Conservation (phyloP, 2,113 vertebrate genomes). For the Garra rufa region DNA sequence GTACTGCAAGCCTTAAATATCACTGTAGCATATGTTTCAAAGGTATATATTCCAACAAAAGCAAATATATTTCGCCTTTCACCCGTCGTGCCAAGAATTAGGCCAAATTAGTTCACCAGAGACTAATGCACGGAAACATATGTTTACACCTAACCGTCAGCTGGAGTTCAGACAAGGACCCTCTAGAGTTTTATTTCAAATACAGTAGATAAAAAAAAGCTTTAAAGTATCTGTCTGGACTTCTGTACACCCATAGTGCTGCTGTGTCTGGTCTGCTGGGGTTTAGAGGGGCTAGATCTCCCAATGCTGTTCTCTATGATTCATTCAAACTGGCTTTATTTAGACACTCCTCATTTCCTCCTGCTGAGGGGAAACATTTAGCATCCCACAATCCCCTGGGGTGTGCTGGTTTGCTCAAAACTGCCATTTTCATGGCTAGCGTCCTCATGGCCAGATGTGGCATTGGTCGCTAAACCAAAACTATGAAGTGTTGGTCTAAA, state of each 20-base stretch:
- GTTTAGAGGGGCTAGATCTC: conserved; percentile 23
- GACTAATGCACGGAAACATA: conserved; percentile 24
- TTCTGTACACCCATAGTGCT: background rate
- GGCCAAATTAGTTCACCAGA: conserved; percentile 36
- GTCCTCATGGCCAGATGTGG: conserved; percentile 26
- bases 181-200: background rate
- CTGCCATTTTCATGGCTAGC: background rate
- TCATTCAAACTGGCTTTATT: conserved; percentile 53
- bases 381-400: conserved; percentile 42
- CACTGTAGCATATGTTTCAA: conserved; percentile 32
- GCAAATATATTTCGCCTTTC: conserved; percentile 34
- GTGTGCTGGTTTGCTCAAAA: conserved; percentile 37
- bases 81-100: background rate
- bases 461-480: conserved; percentile 15
- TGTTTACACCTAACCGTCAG: background rate
- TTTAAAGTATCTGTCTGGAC: conserved; percentile 15
- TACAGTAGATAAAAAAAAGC: background rate
- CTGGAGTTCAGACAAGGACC: conserved; percentile 1
- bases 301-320: conserved; percentile 20
- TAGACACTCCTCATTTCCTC: conserved; percentile 56
- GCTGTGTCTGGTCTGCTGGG: conserved; percentile 40
- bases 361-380: conserved; percentile 35
- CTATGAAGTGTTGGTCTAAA: conserved; percentile 1
- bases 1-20: conserved; percentile 32
- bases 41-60: conserved; percentile 37